Conservation (phyloP, 2,113 vertebrate species). For the Microcebus murinus region DNA sequence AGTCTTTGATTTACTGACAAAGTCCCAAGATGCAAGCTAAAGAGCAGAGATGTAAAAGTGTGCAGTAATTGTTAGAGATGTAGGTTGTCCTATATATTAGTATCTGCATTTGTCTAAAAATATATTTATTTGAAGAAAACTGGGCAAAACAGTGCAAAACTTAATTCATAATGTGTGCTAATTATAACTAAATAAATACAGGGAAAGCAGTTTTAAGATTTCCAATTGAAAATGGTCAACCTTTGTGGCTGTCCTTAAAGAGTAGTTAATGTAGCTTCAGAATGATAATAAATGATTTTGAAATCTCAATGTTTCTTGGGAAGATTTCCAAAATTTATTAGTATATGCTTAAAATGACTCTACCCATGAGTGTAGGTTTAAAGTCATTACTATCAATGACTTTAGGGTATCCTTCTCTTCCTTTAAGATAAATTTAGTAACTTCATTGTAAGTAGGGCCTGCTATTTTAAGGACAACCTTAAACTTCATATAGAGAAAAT, state of each 20-base stretch:
- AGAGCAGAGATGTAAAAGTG: background rate
- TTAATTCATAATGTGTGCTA: constrained; percentile 51
- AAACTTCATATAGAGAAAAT: constrained; percentile 61
- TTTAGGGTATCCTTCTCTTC: constrained; percentile 13
- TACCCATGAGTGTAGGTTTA: background rate
- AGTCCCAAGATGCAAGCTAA: background rate
- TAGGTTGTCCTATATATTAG: background rate
- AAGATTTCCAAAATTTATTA: constrained; percentile 45
- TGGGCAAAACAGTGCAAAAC: constrained; percentile 6
- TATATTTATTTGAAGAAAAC: constrained; percentile 57
- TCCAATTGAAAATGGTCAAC: background rate
- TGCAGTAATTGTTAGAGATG: background rate
- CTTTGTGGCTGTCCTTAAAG: constrained; percentile 15
- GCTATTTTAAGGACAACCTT: constrained; percentile 49
- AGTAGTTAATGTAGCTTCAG: background rate
- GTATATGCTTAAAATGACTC: constrained; percentile 22
- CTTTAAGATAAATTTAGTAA: constrained; percentile 51
- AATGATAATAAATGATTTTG: background rate
- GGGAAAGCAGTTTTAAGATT: constrained; percentile 31
- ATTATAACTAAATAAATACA: constrained; percentile 12
- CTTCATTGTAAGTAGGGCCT: background rate
- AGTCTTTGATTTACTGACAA: background rate
- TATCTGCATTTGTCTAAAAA: constrained; percentile 4
- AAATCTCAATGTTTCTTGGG: constrained; percentile 13
- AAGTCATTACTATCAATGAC: constrained; percentile 38